Evolutionary conservation across 1,140 invertebrate species (phyloP).

Genomic region (Lasioglossum baleicum): DNA sequence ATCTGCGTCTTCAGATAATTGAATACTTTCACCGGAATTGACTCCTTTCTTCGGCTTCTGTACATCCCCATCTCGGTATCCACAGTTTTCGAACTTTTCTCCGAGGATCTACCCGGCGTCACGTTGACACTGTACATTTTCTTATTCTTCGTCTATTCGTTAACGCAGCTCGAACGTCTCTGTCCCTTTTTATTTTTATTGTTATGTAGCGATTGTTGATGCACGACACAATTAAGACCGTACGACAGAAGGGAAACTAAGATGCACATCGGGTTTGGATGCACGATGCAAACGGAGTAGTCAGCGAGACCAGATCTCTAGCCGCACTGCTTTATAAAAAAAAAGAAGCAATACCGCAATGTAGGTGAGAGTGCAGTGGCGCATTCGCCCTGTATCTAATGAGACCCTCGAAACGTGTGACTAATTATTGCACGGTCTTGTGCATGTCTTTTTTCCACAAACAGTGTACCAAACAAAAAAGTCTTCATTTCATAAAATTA

Average conservation of each 20-base stretch:
- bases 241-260: not conserved
- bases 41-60: conserved; percentile 61
- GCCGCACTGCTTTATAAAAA: conserved; percentile 38
- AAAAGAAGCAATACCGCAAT: conserved; percentile 38
- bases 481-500: not conserved
- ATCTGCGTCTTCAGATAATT: conserved; percentile 71
- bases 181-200: not conserved
- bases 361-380: conserved; percentile 41
- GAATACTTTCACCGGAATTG: conserved; percentile 65
- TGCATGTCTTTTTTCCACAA: not conserved
- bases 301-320: conserved; percentile 40
- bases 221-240: not conserved
- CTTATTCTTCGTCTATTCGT: no score
- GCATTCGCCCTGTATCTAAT: conserved; percentile 65
- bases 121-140: conserved; percentile 73
- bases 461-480: not conserved
- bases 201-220: not conserved
- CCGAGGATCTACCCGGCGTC: conserved; percentile 58
- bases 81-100: conserved; percentile 48
- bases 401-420: conserved; percentile 62
- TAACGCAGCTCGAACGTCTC: not conserved
- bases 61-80: conserved; percentile 62
- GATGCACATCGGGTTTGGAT: not conserved
- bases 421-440: conserved; percentile 63
- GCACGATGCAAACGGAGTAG: conserved; percentile 24